These are phyloP conservation scores for Gobius niger DNA, from an alignment of 2,113 vertebrate species.

Conservation along the genomic window DNA sequence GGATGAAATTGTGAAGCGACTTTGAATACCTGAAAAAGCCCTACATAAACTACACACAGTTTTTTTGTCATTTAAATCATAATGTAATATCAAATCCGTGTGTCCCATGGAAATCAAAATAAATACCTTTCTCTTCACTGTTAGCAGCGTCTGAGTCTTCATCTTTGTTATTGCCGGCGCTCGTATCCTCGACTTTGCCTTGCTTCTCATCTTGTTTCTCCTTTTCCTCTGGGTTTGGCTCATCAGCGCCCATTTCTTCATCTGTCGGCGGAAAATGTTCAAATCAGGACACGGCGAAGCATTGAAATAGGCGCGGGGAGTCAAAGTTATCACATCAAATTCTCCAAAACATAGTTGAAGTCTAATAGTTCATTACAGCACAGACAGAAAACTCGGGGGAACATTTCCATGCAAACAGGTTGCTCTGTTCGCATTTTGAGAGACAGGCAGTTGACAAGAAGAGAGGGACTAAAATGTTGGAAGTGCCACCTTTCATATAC, in stretches of 20 bases:
- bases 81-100: background rate
- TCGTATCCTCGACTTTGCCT: conserved; percentile 19
- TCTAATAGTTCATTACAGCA: conserved; percentile 17
- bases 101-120: background rate
- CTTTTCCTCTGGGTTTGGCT: conserved; percentile 26
- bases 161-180: conserved; percentile 4
- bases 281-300: conserved; percentile 10
- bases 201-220: conserved; percentile 28
- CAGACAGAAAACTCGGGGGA: conserved; percentile 31
- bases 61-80: background rate
- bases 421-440: conserved; percentile 29
- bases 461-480: background rate
- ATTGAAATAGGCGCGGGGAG: conserved; percentile 17
- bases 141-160: conserved; percentile 5
- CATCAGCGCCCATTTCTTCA: conserved; percentile 26
- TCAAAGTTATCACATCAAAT: conserved; percentile 34
- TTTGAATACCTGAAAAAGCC: too few relatives aligned
- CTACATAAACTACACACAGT: too few relatives aligned
- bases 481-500: background rate
- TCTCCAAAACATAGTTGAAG: conserved; percentile 29
- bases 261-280: conserved; percentile 36
- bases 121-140: conserved; percentile 43
- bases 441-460: conserved; percentile 6
- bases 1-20: too few relatives aligned
- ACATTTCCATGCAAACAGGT: conserved; percentile 29